phyloP scores from a whole-genome alignment of 2,797 vertebrate genomes.

The Chanos chanos region DNA sequence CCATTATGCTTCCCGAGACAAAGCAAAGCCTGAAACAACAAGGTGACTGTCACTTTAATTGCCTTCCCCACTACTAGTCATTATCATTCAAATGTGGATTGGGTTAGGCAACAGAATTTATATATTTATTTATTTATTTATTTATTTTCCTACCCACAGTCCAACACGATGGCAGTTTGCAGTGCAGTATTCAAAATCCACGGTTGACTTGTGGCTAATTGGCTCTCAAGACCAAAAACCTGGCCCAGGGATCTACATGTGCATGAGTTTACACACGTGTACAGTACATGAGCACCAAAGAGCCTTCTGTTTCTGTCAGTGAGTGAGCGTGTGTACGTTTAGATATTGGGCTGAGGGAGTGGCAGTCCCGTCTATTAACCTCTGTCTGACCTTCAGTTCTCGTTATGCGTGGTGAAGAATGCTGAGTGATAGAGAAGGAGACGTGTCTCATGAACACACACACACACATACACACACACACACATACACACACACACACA shows the following conservation, averaged over 20 bases:
- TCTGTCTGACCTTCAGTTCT: slow-evolving; percentile 9
- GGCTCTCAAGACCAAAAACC: no score
- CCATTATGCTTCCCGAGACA: slow-evolving; percentile 39
- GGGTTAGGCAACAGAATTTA: slow-evolving; percentile 13
- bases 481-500: no score
- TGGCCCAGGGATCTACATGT: background rate
- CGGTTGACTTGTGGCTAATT: no score
- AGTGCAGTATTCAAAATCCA: no score
- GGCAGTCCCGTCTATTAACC: slow-evolving; percentile 9
- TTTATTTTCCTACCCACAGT: no score
- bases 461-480: background rate
- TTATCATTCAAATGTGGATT: slow-evolving; percentile 46
- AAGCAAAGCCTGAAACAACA: slow-evolving; percentile 42
- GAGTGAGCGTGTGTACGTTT: background rate
- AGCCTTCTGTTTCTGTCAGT: no score
- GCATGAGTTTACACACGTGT: no score
- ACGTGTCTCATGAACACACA: background rate
- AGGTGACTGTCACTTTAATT: slow-evolving; percentile 48
- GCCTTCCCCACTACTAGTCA: slow-evolving; percentile 36
- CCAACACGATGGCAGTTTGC: background rate
- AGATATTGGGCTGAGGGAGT: background rate
- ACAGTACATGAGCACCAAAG: no score
- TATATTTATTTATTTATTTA: no score
- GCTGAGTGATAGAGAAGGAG: background rate
- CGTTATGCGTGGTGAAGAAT: slow-evolving; percentile 4